phyloP scores from a whole-genome alignment of 1,140 invertebrate species.

The Drepana arcuata region DNA sequence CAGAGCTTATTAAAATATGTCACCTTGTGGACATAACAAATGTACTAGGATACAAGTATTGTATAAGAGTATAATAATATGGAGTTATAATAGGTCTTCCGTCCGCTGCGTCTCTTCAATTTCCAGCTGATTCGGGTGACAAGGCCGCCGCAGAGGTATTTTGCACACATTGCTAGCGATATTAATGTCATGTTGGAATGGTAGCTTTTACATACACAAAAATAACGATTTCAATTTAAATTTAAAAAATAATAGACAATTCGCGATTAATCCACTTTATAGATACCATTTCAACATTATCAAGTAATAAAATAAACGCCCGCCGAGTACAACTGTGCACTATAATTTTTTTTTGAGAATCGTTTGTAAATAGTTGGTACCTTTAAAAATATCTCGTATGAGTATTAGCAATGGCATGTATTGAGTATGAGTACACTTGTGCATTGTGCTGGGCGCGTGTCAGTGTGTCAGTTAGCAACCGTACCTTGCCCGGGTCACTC shows the following conservation, averaged over 20 bases:
- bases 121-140: slow-evolving; percentile 54
- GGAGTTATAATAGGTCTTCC: not conserved
- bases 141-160: slow-evolving; percentile 35
- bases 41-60: slow-evolving; percentile 1
- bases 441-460: slow-evolving; percentile 44
- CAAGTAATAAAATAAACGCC: slow-evolving; percentile 38
- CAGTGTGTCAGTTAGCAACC: slow-evolving; percentile 54
- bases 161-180: slow-evolving; percentile 65
- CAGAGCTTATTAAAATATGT: slow-evolving; percentile 9
- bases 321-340: slow-evolving; percentile 49
- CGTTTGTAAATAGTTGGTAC: not conserved
- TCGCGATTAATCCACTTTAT: not conserved
- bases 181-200: slow-evolving; percentile 40
- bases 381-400: too few relatives aligned
- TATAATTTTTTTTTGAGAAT: slow-evolving; percentile 1
- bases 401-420: too few relatives aligned
- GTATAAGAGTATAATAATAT: not conserved
- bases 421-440: too few relatives aligned
- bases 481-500: slow-evolving; percentile 77
- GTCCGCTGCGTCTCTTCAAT: slow-evolving; percentile 5
- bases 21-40: slow-evolving; percentile 7
- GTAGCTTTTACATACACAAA: slow-evolving; percentile 1
- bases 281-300: slow-evolving; percentile 40
- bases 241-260: not conserved
- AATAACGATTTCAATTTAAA: not conserved